Base-by-base conservation (phyloP, 92 coral and sea anemone species). In the Diadumene lineata region DNA sequence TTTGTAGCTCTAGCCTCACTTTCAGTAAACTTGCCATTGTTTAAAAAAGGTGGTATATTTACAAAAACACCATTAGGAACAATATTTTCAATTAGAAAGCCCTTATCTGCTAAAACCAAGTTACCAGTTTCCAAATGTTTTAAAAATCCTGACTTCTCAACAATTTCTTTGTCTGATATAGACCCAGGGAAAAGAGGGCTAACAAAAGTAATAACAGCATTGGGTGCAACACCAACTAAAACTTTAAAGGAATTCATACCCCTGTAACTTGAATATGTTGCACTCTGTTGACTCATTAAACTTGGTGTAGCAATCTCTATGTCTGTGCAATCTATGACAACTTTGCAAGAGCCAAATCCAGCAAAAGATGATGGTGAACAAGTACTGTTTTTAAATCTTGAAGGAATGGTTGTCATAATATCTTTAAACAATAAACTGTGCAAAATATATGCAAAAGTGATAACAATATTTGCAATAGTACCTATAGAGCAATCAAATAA, bases 301-400 rank as follows among this genome's bases (percentile, higher is more conserved):
- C 51, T 17, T 44, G 51, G 51, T 8, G 51, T 44, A 44, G 51
- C 51, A 44, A 44, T 44, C 17, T 44, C 51, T 44, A 44, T 44
- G 17, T 44, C 51, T 8, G 87, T 82, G 63, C 87, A 82, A 29
- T 82, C 87, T 50, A 78, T 78, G 10, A 82, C 60, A 78, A 78
- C 17, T 44, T 17, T 44, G 17, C 51, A 44, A 8, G n/a, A 44
- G 51, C 10, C 51, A 44, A 44, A 44, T 44, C 51, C 51, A 8
- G 51, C 9, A 44, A 44, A 44, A 8, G 51, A 44, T 17, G 51
- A 44, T 9, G 51, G 51, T 44, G 51, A 44, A 44, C 51, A 8
- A 8, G 51, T 44, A 17, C 51, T 44, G 17, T 44, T 44, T 17
- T 44, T 44, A 44, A 8, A 17, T 17, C 51, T 44, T 9, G 51